These are phyloP conservation scores for Narcine bancroftii DNA, from an alignment of 2,113 vertebrate species.

Conservation along the genomic window DNA sequence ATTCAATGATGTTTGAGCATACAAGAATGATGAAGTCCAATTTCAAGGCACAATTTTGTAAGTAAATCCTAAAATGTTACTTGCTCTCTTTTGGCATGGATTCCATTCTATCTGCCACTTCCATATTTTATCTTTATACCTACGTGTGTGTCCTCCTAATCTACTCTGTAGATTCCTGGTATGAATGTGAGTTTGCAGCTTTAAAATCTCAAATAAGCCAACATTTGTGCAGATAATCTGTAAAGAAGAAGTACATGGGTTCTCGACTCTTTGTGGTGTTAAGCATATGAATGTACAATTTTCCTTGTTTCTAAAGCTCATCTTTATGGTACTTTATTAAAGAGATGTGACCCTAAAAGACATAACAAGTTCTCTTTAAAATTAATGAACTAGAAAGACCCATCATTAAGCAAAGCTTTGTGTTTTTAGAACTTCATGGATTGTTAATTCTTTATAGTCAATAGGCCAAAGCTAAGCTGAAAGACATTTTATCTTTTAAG, in stretches of 20 bases:
- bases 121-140: background rate
- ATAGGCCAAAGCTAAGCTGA: constrained; percentile 13
- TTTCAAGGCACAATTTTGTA: background rate
- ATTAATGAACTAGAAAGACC: constrained; percentile 30
- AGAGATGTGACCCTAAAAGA: constrained; percentile 7
- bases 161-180: background rate
- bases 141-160: background rate
- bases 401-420: constrained; percentile 32
- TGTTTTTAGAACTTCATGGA: constrained; percentile 28
- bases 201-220: background rate
- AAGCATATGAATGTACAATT: background rate
- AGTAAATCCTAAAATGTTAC: background rate
- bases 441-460: constrained; percentile 33
- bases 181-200: background rate
- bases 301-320: background rate
- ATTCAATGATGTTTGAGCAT: too few species aligned
- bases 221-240: background rate
- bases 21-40: too few species aligned
- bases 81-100: background rate
- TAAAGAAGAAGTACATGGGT: background rate
- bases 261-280: background rate
- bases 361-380: constrained; percentile 29
- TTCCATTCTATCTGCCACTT: background rate
- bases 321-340: constrained; percentile 17
- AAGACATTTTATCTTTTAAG: constrained; percentile 33